Percentiles rank a stretch among this genome's conserved stretches.
Conservation (phyloP, 2,888 invertebrate genomes). For the Philopedon plagiatum region DNA sequence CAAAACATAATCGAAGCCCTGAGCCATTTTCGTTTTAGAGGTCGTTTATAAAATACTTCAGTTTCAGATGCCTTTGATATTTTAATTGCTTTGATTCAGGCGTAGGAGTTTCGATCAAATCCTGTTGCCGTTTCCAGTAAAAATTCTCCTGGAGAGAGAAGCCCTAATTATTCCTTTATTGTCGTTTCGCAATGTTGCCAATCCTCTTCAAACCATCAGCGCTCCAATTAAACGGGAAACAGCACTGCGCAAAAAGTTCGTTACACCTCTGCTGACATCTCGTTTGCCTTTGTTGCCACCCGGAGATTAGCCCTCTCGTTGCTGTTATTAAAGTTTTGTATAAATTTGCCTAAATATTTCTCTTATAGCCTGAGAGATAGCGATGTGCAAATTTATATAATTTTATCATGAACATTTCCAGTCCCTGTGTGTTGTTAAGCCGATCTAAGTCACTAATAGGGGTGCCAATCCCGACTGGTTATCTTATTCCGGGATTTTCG, state of each 20-base stretch:
- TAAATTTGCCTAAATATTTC: conserved; percentile 38
- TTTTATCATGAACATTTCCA: neutral
- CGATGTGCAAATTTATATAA: conserved; percentile 18
- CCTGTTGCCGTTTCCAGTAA: neutral
- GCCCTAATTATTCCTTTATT: conserved; percentile 13
- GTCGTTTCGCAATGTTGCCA: conserved; percentile 4
- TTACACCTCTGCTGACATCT: conserved; percentile 1
- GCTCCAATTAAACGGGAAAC: conserved; percentile 16
- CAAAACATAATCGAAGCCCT: no score
- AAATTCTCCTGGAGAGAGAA: conserved; percentile 6
- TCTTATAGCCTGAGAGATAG: conserved; percentile 5
- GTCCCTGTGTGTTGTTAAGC: no score
- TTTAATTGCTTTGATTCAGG: neutral
- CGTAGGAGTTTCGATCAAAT: neutral
- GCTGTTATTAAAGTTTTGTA: conserved; percentile 28
- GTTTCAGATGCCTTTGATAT: conserved; percentile 10
- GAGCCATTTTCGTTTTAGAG: neutral
- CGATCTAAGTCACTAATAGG: no score
- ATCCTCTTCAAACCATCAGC: neutral
- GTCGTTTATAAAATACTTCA: neutral
- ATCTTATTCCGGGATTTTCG: no score
- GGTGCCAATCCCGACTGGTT: no score
- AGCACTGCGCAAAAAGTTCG: conserved; percentile 14
- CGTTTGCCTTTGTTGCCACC: conserved; percentile 27
- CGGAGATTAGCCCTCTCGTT: conserved; percentile 16